Base-by-base conservation (phyloP, 2,113 vertebrate genomes). In the Falco punctatus region DNA sequence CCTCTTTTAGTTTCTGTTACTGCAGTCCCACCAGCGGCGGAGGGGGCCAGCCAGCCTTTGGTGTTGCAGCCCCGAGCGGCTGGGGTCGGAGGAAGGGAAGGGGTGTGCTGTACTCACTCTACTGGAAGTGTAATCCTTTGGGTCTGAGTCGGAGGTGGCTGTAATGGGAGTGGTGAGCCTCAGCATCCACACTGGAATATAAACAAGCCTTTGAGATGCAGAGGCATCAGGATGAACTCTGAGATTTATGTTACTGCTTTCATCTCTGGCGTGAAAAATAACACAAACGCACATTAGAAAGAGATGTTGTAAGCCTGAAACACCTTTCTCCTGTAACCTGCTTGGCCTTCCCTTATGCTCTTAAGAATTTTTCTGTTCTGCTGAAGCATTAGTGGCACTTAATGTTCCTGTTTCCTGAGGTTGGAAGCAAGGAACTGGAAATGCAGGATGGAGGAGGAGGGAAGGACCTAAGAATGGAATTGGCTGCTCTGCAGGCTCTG, bases 231-330 rank as follows among this genome's bases (percentile, higher is more conserved):
- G 46, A 79, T 83, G 85, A 91, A 52, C 85, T 89, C 77, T 78
- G 70, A 95, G 82, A 93, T 94, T 95, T 94, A 42, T 54, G 32
- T 83, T 93, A 27, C 23, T 96, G 51, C 59, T 93, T 95, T 96
- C 49, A 78, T 87, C 80, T 82, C 66, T 79, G 62, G 59, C 64
- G 90, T 8, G 1, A 96, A 92, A 95, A 96, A 64, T 78, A 93
- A 93, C 79, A 69, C 42, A 93, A 86, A 73, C 15, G 42, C 40
- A 20, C 44, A 38, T 87, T 93, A 80, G 84, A 92, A 97, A 77
- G 71, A 78, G 66, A 61, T 73, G 59, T 46, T 91, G 1, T 62
- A 38, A 86, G 49, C 79, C 89, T 95, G 79, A 96, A 97, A 85
- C 94, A 90, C 86, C 79, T 88, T 91, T 58, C 42, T 86, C 12